A percentile compares a stretch with the other conserved stretches of the same genome.
phyloP scores from a whole-genome alignment of 2,113 vertebrate species.

The Actinemys pallida region DNA sequence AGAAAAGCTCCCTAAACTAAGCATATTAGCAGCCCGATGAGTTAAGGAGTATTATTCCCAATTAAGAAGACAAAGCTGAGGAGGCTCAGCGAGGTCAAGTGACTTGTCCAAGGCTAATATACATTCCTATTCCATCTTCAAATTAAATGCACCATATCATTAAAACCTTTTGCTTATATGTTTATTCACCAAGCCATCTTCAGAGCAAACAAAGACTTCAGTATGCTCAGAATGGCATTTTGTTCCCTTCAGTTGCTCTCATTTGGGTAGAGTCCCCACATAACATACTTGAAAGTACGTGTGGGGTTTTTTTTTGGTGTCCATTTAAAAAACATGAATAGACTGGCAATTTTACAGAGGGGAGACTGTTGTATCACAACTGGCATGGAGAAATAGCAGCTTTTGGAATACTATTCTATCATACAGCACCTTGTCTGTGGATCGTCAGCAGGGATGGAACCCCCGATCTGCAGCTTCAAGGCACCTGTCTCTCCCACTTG shows the following conservation, averaged over 20 bases:
- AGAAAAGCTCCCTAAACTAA: neutral
- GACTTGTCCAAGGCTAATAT: rapidly evolving
- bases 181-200: neutral
- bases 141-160: rapidly evolving
- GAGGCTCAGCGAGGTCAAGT: neutral
- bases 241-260: too few species aligned
- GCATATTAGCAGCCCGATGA: neutral
- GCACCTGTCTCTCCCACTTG: neutral
- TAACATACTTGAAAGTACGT: too few species aligned
- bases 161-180: neutral
- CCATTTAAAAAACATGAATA: neutral
- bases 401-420: neutral
- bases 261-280: too few species aligned
- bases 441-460: neutral
- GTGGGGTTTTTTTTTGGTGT: neutral
- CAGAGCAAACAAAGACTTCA: neutral
- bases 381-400: neutral
- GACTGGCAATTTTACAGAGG: neutral
- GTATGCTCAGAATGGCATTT: neutral
- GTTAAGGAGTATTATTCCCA: neutral
- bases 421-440: neutral
- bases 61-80: neutral
- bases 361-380: neutral
- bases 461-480: neutral
- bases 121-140: neutral